A percentile compares a stretch with the other conserved stretches of the same genome.
Conservation (phyloP, 92 coral and sea anemone genomes). For the Blastomussa wellsi region DNA sequence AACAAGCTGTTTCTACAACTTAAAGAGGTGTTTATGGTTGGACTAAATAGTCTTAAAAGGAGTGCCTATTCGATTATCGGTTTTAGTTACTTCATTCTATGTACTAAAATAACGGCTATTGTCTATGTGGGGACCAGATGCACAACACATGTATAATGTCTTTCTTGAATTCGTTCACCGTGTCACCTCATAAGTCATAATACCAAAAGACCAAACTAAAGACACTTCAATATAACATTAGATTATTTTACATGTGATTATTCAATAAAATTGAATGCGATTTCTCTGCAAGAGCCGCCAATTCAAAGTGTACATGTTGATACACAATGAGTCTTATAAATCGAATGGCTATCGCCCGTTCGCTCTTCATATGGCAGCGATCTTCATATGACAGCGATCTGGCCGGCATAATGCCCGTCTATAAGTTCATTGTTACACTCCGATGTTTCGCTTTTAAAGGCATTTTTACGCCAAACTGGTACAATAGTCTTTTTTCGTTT, state of each 20-base stretch:
- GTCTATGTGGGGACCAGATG: not conserved
- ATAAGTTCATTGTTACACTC: not conserved
- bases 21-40: not conserved
- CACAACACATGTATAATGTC: not conserved
- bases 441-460: not conserved
- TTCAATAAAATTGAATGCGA: not conserved
- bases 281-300: not conserved
- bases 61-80: not conserved
- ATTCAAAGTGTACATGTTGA: too few relatives aligned
- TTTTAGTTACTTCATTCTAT: not conserved
- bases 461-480: too few relatives aligned
- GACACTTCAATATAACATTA: too few relatives aligned
- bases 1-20: not conserved
- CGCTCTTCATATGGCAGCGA: not conserved
- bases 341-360: not conserved
- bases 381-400: not conserved
- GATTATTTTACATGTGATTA: too few relatives aligned
- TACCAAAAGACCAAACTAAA: not conserved
- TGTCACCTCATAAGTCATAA: not conserved
- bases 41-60: not conserved
- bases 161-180: not conserved
- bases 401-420: not conserved
- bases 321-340: not conserved
- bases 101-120: not conserved
- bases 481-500: not conserved